Base-by-base conservation (phyloP, 2,113 vertebrate genomes). In the Otis tarda region DNA sequence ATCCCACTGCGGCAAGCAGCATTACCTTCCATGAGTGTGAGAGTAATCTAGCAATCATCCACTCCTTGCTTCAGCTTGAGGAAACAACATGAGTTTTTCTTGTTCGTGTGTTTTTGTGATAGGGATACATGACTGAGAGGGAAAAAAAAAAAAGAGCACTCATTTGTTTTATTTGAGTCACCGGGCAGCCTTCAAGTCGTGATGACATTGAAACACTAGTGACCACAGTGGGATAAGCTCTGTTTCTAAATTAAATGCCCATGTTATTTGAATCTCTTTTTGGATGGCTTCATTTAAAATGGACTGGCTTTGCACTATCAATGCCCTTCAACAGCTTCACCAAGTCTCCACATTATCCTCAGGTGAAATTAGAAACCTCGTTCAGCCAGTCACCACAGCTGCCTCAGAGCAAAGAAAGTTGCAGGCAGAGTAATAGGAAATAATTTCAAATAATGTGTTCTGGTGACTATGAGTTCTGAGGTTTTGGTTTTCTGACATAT, bases 371-470 rank as follows among this genome's bases (percentile, higher is more conserved):
- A 75, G 76, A 68, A 67, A 43, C 41, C 52, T 89, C 4, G 1
- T 53, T 87, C 61, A 87, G 30, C 19, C 33, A 30, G 55, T 47
- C 75, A 23, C 47, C 25, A 8, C 70, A 35, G 24, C 49, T 90
- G 57, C 9, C 20, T 79, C 23, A 33, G 52, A 83, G 60, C 30
- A 95, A 28, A 67, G 74, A 87, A 86, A 84, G 81, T 85, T 87
- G 45, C 27, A 73, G 22, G 37, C 41, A 70, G 30, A 87, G 49
- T 52, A 92, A 70, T 14, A 35, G 35, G 49, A 83, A 94, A 83
- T 90, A 39, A 83, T 93, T 96, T 95, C 45, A 88, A 86, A 79
- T 70, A 87, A 87, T 76, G 11, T 27, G 68, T 77, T 90, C 59
- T 53, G 68, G 82, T 61, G 31, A 47, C n/a, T 64, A 37, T 59